phyloP scores from a whole-genome alignment of 2,888 invertebrate genomes.

The Rhopalosiphum nymphaeae region DNA sequence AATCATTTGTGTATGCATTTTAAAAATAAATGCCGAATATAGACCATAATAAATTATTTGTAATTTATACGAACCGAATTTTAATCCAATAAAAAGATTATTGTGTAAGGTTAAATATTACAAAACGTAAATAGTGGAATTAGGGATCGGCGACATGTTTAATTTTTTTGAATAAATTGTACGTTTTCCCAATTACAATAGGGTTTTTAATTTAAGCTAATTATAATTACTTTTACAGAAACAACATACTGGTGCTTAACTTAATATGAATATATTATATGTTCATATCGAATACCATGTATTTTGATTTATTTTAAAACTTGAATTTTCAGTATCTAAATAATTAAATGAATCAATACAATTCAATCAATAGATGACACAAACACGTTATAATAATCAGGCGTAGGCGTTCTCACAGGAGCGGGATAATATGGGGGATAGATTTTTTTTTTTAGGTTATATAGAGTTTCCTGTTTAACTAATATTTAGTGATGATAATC shows the following conservation, averaged over 20 bases:
- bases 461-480: no score
- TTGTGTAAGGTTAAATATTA: not conserved
- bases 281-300: no score
- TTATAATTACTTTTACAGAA: not conserved
- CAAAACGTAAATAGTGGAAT: not conserved
- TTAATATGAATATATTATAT: no score
- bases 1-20: not conserved
- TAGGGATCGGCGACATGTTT: not conserved
- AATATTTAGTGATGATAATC: no score
- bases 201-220: not conserved
- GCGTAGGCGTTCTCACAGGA: no score
- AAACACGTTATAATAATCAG: no score
- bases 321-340: no score
- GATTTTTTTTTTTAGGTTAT: no score
- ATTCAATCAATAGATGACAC: no score
- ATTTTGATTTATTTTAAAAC: no score
- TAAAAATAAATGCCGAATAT: not conserved
- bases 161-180: not conserved
- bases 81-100: not conserved
- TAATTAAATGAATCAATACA: no score
- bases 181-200: not conserved
- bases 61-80: not conserved
- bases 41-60: not conserved
- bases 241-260: not conserved
- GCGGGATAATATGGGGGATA: no score